Conservation (phyloP, 2,888 invertebrate species). For the Eupsilia transversa region DNA sequence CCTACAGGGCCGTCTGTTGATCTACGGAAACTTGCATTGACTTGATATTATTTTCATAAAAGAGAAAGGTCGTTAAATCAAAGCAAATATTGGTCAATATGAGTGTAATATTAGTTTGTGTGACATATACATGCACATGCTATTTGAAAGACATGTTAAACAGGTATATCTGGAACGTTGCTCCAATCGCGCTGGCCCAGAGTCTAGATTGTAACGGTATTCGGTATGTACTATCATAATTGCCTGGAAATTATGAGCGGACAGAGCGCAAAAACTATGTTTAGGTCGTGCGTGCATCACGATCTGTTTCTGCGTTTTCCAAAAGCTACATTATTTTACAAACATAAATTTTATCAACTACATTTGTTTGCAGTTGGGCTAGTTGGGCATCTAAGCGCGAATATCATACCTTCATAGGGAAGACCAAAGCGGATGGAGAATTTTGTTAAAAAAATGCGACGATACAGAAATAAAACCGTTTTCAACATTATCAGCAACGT, state of each 20-base stretch:
- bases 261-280: constrained; percentile 17
- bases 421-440: not conserved
- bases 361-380: not conserved
- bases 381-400: too few relatives aligned
- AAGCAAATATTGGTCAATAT: constrained; percentile 48
- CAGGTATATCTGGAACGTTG: constrained; percentile 70
- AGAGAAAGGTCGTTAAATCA: constrained; percentile 65
- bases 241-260: constrained; percentile 49
- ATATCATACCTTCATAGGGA: too few relatives aligned
- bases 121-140: constrained; percentile 56
- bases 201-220: constrained; percentile 69
- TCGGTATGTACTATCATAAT: constrained; percentile 53
- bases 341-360: not conserved
- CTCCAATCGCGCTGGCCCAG: constrained; percentile 66
- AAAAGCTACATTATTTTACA: constrained; percentile 2
- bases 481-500: constrained; percentile 1
- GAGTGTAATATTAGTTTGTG: constrained; percentile 52
- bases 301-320: constrained; percentile 3
- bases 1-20: constrained; percentile 35
- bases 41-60: constrained; percentile 62
- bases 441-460: constrained; percentile 7
- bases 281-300: not conserved
- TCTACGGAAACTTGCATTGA: constrained; percentile 65
- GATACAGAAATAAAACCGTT: not conserved
- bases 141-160: constrained; percentile 66